phyloP scores from a whole-genome alignment of 2,797 vertebrate species.

The Galaxias olidus region DNA sequence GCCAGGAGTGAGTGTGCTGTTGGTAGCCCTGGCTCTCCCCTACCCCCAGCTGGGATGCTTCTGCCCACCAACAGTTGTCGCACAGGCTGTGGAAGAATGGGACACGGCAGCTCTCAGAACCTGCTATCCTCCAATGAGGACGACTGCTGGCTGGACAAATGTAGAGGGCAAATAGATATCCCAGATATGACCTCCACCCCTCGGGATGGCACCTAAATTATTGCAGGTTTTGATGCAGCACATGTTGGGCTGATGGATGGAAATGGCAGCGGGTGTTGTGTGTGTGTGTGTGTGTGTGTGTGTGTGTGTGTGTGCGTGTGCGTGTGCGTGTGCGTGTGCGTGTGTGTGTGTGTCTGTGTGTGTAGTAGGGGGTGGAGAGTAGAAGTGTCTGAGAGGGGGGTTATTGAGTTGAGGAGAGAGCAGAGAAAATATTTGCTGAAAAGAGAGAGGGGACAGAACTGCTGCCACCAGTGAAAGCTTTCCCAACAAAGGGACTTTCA shows the following conservation, averaged over 20 bases:
- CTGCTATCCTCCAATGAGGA: conserved; percentile 57
- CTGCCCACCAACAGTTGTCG: conserved; percentile 62
- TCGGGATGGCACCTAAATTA: conserved; percentile 30
- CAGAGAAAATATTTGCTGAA: conserved; percentile 54
- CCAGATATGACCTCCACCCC: conserved; percentile 54
- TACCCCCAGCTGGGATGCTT: conserved; percentile 36
- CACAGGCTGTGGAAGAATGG: conserved; percentile 51
- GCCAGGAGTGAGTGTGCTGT: conserved; percentile 42
- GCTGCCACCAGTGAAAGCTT: conserved; percentile 51
- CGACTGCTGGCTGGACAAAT: conserved; percentile 58
- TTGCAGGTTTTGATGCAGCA: conserved; percentile 44
- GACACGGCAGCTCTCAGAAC: conserved; percentile 48
- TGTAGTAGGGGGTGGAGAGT: neutral
- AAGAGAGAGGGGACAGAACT: conserved; percentile 37
- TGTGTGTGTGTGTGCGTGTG: neutral
- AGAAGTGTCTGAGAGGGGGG: conserved; percentile 1
- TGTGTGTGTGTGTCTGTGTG: neutral
- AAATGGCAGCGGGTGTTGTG: conserved; percentile 55
- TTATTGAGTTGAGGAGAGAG: conserved; percentile 46
- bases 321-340: neutral
- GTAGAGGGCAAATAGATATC: conserved; percentile 49
- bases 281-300: conserved; percentile 27
- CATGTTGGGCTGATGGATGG: conserved; percentile 63
- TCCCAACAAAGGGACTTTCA: conserved; percentile 62
- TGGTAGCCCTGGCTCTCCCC: conserved; percentile 30